Conservation (phyloP, 2,113 vertebrate species). For the Lophius piscatorius region DNA sequence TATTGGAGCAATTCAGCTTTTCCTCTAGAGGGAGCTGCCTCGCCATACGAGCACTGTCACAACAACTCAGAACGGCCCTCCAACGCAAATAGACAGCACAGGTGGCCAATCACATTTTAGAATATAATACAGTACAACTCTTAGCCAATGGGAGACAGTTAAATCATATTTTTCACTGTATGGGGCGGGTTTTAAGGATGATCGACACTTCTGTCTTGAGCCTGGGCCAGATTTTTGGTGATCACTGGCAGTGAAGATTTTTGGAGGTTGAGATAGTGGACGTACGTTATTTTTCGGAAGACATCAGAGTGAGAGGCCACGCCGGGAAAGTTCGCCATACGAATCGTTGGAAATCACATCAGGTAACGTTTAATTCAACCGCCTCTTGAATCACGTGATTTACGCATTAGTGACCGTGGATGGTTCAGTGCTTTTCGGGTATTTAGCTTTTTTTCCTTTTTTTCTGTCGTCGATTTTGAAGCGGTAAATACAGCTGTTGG, state of each 20-base stretch:
- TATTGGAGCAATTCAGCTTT: background rate
- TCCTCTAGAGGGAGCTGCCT: constrained; percentile 43
- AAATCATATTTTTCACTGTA: constrained; percentile 61
- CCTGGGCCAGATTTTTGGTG: constrained; percentile 48
- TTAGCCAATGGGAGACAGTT: constrained; percentile 42
- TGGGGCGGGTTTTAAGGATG: constrained; percentile 60
- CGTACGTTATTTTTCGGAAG: constrained; percentile 37
- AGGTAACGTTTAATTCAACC: constrained; percentile 59
- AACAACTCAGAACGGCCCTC: constrained; percentile 25
- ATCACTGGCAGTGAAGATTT: constrained; percentile 54
- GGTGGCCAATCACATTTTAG: constrained; percentile 49
- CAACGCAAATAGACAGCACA: constrained; percentile 10
- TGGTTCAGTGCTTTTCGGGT: constrained; percentile 8
- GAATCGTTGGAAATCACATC: constrained; percentile 33
- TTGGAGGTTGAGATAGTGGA: constrained; percentile 43
- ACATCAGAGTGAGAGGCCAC: constrained; percentile 38
- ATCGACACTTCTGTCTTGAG: constrained; percentile 58
- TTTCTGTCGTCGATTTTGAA: background rate
- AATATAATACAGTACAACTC: constrained; percentile 39
- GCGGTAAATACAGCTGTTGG: background rate
- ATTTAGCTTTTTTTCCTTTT: constrained; percentile 4
- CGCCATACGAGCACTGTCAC: background rate
- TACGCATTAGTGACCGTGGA: constrained; percentile 14
- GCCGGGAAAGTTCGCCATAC: constrained; percentile 32
- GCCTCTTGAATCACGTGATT: constrained; percentile 62